Conservation (phyloP, 2,797 vertebrate genomes). For the Eospalax fontanierii region DNA sequence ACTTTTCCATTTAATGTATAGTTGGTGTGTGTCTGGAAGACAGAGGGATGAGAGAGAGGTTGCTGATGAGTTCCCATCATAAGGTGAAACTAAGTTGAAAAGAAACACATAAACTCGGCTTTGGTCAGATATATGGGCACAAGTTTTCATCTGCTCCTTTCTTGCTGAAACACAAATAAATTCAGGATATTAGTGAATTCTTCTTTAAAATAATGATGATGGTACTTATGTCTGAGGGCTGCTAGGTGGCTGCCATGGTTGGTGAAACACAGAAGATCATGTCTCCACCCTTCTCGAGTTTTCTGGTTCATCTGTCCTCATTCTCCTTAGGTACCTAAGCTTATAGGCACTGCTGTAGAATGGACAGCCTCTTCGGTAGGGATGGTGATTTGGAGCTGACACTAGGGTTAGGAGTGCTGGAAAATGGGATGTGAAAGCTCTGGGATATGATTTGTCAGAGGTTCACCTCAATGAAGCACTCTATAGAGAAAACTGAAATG, state of each 20-base stretch:
- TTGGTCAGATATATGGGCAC: not conserved
- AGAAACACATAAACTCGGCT: not conserved
- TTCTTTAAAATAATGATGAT: not conserved
- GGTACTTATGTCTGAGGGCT: not conserved
- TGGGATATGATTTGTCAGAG: not conserved
- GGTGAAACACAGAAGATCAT: not conserved
- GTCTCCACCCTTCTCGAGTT: not conserved
- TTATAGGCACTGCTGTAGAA: not conserved
- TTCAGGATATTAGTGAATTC: not conserved
- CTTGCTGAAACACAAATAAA: not conserved
- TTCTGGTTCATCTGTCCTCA: not conserved
- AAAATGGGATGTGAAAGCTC: rapidly evolving
- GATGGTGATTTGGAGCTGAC: not conserved
- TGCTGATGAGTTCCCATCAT: not conserved
- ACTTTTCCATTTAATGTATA: not conserved
- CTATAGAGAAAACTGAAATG: not conserved
- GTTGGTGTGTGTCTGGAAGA: not conserved
- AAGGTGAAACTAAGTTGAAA: not conserved
- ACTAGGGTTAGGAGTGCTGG: not conserved
- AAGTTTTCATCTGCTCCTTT: not conserved
- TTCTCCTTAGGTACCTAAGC: not conserved
- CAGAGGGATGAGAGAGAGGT: not conserved
- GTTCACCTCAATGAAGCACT: not conserved
- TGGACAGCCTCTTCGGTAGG: not conserved
- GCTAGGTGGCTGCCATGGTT: not conserved